A percentile compares a stretch with the other conserved stretches of the same genome.
These are phyloP conservation scores for Camptogramma bilineatum DNA, from an alignment of 2,888 invertebrate species.

Conservation along the genomic window DNA sequence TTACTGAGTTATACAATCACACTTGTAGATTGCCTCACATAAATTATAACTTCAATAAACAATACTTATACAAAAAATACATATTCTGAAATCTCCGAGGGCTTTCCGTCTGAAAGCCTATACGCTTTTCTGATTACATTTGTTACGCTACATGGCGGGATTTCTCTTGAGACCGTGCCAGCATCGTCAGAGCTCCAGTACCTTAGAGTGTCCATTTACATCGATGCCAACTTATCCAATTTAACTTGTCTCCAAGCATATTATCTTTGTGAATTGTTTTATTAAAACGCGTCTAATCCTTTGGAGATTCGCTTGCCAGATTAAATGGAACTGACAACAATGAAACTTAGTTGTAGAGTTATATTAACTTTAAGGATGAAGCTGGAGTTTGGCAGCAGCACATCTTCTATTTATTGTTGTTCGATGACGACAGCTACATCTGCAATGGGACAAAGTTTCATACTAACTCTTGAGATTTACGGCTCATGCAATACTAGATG, in stretches of 20 bases:
- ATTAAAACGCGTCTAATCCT: constrained; percentile 26
- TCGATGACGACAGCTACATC: too few species aligned
- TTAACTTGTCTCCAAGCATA: constrained; percentile 50
- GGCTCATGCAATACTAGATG: not conserved
- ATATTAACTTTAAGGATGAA: not conserved
- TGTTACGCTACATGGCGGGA: constrained; percentile 45
- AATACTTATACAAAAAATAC: constrained; percentile 33
- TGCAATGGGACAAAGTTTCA: not conserved
- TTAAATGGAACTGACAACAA: not conserved
- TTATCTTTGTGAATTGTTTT: constrained; percentile 37
- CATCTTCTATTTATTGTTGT: not conserved
- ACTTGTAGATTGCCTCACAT: constrained; percentile 7
- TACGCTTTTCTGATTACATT: constrained; percentile 44
- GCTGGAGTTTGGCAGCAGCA: not conserved
- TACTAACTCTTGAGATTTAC: too few species aligned
- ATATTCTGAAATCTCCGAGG: constrained; percentile 36
- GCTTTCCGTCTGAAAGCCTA: constrained; percentile 33
- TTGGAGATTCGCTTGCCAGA: constrained; percentile 1
- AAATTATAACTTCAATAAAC: constrained; percentile 36
- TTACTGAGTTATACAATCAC: not conserved
- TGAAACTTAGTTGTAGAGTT: not conserved
- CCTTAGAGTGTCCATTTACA: constrained; percentile 45
- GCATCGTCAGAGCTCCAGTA: constrained; percentile 40
- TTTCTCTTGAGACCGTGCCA: constrained; percentile 55
- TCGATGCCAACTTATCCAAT: constrained; percentile 53